phyloP scores from a whole-genome alignment of 2,888 invertebrate genomes.

The Lamellibrachia columna region DNA sequence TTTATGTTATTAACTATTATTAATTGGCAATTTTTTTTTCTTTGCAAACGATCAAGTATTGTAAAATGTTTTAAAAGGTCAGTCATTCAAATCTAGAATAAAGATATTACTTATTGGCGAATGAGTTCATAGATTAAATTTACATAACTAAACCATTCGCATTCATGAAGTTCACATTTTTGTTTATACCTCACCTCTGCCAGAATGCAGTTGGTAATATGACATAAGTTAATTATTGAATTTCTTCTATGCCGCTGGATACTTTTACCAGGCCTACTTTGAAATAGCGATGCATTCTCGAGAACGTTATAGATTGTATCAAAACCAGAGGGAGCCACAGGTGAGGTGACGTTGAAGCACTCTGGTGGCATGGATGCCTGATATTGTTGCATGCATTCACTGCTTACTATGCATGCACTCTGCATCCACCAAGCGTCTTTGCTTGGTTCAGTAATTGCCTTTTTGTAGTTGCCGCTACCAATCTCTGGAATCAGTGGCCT shows the following conservation, averaged over 20 bases:
- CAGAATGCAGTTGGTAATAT: neutral
- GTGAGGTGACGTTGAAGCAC: neutral
- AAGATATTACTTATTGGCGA: neutral
- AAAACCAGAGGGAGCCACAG: neutral
- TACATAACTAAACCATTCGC: neutral
- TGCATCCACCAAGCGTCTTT: too few relatives aligned
- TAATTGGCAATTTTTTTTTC: neutral
- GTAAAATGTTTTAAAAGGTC: neutral
- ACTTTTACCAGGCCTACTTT: neutral
- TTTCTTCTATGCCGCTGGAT: constrained; percentile 3
- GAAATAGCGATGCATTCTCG: neutral
- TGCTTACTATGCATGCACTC: neutral
- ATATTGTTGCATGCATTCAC: neutral
- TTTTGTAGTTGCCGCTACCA: too few relatives aligned
- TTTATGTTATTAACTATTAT: neutral
- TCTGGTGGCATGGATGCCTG: neutral
- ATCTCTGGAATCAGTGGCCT: too few relatives aligned
- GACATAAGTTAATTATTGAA: neutral
- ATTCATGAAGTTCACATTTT: neutral
- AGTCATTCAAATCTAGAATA: neutral
- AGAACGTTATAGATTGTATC: neutral
- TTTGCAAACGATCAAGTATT: too few relatives aligned
- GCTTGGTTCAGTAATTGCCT: too few relatives aligned
- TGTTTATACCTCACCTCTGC: neutral
- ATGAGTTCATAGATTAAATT: neutral